Base-by-base conservation (phyloP, 1,140 invertebrate genomes). In the Zaprionus ghesquierei region DNA sequence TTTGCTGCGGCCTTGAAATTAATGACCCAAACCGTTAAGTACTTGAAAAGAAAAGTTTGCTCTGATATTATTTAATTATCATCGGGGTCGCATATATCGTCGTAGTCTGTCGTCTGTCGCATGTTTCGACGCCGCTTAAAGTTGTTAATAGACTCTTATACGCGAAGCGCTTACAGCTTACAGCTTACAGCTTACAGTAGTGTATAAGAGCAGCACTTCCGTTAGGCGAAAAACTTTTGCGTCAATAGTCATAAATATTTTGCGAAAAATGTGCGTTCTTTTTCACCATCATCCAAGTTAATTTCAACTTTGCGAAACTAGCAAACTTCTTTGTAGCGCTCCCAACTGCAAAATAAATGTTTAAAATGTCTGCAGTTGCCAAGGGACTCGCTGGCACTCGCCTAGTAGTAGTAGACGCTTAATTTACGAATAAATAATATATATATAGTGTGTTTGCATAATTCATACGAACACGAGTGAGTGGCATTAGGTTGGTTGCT, bases 21-120 rank as follows among this genome's bases (percentile, higher is more conserved):
- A 77, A 77, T 77, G 75, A 69, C 64, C 70, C 51, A 53, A 58
- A 63, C 60, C 70, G 50, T 74, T 69, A 71, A 53, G 63, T 22
- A 72, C 69, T 72, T 59, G 54, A 60, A 33, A 53, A 60, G 55
- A 68, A 68, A 72, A 66, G 27, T 72, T 72, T 44, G 54, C 15
- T n/a, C 41, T 54, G 65, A 72, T 66, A 72, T 72, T 72, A 66
- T 63, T 70, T 70, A 72, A 72, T 72, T 72, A 66, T 63, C 63
- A 46, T 38, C 41, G 33, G 51, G 35, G 29, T 59, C 33, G 20
- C 20, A 33, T 33, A 23, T 66, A 25, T 58, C 41, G 41, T 58
- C 41, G 41, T 9, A 41, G n/a, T 15, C n/a, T 41, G 35, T 15
- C 5, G 13, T n/a, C n/a, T 38, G n/a, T n/a, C 35, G 31, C 35